These are phyloP conservation scores for Ancistrus triradiatus DNA, from an alignment of 2,113 vertebrate species.

Conservation along the genomic window DNA sequence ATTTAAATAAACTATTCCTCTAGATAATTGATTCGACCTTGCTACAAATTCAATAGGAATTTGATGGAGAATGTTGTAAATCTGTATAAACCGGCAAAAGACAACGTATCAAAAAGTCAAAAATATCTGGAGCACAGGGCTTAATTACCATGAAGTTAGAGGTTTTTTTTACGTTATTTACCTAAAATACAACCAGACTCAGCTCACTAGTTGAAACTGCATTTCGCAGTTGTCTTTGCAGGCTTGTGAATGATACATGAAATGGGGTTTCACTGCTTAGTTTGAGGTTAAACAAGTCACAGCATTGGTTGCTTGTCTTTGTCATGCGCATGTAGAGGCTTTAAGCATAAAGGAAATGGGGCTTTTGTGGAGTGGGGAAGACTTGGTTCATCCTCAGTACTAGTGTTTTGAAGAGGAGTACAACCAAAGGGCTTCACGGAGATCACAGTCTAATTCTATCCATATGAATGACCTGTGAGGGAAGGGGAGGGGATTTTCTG, in stretches of 20 bases:
- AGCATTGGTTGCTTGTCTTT: constrained; percentile 59
- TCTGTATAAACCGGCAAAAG: not conserved
- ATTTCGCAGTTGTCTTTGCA: not conserved
- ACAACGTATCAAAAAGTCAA: too few relatives aligned
- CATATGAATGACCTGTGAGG: constrained; percentile 74
- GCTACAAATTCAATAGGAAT: not conserved
- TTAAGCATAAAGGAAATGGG: constrained; percentile 68
- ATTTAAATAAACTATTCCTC: too few relatives aligned
- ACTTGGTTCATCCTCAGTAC: constrained; percentile 59
- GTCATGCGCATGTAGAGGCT: constrained; percentile 67
- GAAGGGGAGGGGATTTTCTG: constrained; percentile 42
- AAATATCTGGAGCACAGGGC: too few relatives aligned
- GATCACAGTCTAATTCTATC: constrained; percentile 65
- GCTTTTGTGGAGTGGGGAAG: constrained; percentile 58
- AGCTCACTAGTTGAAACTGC: too few relatives aligned
- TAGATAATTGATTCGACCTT: not conserved
- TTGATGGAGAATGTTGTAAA: not conserved
- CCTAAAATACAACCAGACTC: too few relatives aligned
- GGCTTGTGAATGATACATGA: constrained; percentile 6
- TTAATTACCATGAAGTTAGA: too few relatives aligned
- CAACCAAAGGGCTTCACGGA: constrained; percentile 53
- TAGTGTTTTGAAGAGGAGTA: constrained; percentile 43
- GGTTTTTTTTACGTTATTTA: too few relatives aligned
- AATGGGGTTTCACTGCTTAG: constrained; percentile 4
- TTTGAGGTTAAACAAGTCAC: constrained; percentile 1